Percentiles rank a stretch among this genome's conserved stretches.
Conservation (phyloP, 2,797 vertebrate species). For the Ispidina lecontei region DNA sequence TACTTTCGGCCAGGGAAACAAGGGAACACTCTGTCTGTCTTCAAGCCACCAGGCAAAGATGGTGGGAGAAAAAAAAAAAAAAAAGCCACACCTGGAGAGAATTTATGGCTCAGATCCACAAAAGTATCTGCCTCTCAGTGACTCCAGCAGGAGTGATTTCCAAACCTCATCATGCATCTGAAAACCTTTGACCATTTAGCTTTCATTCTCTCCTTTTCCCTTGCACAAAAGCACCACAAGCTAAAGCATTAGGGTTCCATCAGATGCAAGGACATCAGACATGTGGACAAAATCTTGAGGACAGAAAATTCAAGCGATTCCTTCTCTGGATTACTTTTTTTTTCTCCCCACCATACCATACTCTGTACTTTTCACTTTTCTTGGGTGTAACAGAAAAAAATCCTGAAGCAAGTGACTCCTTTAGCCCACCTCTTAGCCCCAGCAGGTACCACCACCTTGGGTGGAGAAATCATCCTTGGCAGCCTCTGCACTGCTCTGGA, state of each 20-base stretch:
- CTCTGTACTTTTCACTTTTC: neutral
- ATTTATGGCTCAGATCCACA: neutral
- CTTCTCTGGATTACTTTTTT: neutral
- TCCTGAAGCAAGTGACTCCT: neutral
- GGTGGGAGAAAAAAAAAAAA: neutral
- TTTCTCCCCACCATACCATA: neutral
- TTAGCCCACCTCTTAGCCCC: neutral
- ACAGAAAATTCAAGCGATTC: neutral
- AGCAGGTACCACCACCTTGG: neutral
- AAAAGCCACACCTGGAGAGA: neutral
- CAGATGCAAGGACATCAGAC: neutral
- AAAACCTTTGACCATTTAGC: neutral
- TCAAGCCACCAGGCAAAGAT: neutral
- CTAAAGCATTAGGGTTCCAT: neutral
- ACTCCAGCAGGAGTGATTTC: neutral
- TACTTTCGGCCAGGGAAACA: neutral
- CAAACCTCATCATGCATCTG: neutral
- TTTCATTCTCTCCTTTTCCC: neutral
- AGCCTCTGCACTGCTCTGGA: neutral
- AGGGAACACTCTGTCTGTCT: neutral
- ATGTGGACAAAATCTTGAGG: neutral
- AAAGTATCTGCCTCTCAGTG: neutral
- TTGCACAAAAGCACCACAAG: neutral
- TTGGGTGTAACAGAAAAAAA: neutral
- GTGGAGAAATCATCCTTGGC: fast-evolving